A percentile compares a stretch with the other conserved stretches of the same genome.
These are phyloP conservation scores for Drosophila suboccidentalis DNA, from an alignment of 2,888 invertebrate species.

Conservation along the genomic window DNA sequence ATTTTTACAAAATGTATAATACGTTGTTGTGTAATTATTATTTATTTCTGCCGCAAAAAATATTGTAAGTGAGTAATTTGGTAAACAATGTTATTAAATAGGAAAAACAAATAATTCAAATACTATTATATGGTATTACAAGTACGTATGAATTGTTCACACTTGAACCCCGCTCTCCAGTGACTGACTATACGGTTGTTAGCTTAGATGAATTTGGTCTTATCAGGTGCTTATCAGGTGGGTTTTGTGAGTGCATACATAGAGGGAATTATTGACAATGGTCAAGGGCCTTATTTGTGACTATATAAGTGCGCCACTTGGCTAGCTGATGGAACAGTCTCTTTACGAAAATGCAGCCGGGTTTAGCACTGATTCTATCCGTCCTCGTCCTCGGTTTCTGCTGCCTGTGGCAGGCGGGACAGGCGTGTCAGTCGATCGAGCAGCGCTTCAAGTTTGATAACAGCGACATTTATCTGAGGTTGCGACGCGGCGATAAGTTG, in stretches of 20 bases:
- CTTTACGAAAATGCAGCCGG: conserved; percentile 24
- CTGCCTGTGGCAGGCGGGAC: conserved; percentile 39
- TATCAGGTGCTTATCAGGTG: conserved; percentile 41
- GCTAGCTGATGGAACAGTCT: conserved; percentile 15
- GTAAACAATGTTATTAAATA: too few species aligned
- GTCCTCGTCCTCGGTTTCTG: conserved; percentile 17
- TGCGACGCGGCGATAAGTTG: conserved; percentile 75
- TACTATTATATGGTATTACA: neutral
- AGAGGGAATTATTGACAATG: conserved; percentile 32
- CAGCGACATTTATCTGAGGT: conserved; percentile 73
- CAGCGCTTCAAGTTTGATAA: conserved; percentile 78
- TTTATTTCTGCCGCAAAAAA: too few species aligned
- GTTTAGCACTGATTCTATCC: conserved; percentile 34
- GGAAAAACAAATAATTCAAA: conserved; percentile 5
- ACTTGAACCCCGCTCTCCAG: conserved; percentile 7
- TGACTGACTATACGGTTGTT: neutral
- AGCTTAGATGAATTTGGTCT: conserved; percentile 23
- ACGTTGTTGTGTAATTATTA: too few species aligned
- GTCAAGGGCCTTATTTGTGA: conserved; percentile 49
- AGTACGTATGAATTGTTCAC: conserved; percentile 7
- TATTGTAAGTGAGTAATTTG: too few species aligned
- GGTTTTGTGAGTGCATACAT: conserved; percentile 35
- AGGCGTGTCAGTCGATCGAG: conserved; percentile 70
- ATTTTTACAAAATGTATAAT: too few species aligned
- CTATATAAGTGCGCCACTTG: conserved; percentile 32